Percentiles rank a stretch among this genome's conserved stretches.
Evolutionary conservation across 1,140 invertebrate genomes (phyloP).

Genomic region (Neoseiulus cucumeris): DNA sequence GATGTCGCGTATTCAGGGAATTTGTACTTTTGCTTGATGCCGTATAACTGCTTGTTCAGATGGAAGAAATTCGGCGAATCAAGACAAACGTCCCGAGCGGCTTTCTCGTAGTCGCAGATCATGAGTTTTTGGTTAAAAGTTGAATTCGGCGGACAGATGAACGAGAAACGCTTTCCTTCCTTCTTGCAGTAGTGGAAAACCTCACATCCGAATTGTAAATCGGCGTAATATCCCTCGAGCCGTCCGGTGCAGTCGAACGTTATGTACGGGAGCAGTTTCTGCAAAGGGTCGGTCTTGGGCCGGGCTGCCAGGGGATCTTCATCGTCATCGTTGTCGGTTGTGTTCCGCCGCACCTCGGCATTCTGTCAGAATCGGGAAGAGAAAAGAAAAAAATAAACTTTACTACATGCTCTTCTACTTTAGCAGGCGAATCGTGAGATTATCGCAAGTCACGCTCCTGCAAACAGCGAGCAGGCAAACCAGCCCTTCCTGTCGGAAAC

Average conservation of each 20-base stretch:
- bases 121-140: constrained; percentile 21
- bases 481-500: too few species aligned
- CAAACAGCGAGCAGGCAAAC: too few species aligned
- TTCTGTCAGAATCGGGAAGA: too few species aligned
- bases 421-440: too few species aligned
- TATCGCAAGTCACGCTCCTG: too few species aligned
- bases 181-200: constrained; percentile 23
- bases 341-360: too few species aligned
- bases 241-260: constrained; percentile 21
- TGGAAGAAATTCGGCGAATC: neutral
- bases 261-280: constrained; percentile 17
- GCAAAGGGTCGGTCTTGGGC: constrained; percentile 8
- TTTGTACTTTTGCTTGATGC: neutral
- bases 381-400: too few species aligned
- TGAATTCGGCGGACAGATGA: constrained; percentile 18
- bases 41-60: neutral
- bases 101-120: constrained; percentile 18
- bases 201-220: constrained; percentile 21
- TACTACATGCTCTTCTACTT: too few species aligned
- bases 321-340: neutral
- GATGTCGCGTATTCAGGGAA: neutral
- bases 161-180: constrained; percentile 20
- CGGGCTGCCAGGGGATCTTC: neutral
- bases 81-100: neutral
- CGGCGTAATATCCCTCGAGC: constrained; percentile 22